A percentile compares a stretch with the other conserved stretches of the same genome.
phyloP scores from a whole-genome alignment of 2,888 invertebrate species.

The Himalopsyche kuldschensis region DNA sequence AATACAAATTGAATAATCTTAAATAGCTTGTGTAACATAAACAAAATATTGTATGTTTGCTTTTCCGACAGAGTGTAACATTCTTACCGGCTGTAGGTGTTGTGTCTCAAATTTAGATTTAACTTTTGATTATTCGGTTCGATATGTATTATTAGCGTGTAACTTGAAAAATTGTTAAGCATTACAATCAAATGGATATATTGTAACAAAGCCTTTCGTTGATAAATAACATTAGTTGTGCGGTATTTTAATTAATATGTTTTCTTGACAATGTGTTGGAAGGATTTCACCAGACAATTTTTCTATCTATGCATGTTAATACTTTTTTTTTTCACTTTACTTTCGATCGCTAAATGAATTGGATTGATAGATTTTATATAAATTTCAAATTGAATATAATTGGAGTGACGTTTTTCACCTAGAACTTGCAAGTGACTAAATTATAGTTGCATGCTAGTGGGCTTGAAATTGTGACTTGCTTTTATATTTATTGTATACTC shows the following conservation, averaged over 20 bases:
- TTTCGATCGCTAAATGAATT: too few species aligned
- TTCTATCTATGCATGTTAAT: background rate
- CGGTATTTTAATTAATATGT: background rate
- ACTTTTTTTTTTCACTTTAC: too few species aligned
- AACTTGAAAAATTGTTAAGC: background rate
- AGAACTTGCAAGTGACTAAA: too few species aligned
- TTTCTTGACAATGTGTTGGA: background rate
- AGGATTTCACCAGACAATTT: background rate
- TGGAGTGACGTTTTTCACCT: too few species aligned
- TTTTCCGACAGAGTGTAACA: conserved; percentile 7
- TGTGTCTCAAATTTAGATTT: background rate
- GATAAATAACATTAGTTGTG: background rate
- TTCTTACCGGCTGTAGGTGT: conserved; percentile 10
- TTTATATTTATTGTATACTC: too few species aligned
- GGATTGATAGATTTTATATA: too few species aligned
- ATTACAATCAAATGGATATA: background rate
- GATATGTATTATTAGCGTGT: conserved; percentile 1
- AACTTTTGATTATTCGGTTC: background rate
- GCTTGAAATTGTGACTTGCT: too few species aligned
- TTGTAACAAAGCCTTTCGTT: background rate
- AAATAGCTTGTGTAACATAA: conserved; percentile 18
- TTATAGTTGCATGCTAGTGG: too few species aligned
- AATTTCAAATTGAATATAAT: too few species aligned
- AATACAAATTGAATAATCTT: background rate
- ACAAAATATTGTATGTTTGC: conserved; percentile 22